phyloP scores from a whole-genome alignment of 2,113 vertebrate genomes.

The Amphiprion ocellaris region DNA sequence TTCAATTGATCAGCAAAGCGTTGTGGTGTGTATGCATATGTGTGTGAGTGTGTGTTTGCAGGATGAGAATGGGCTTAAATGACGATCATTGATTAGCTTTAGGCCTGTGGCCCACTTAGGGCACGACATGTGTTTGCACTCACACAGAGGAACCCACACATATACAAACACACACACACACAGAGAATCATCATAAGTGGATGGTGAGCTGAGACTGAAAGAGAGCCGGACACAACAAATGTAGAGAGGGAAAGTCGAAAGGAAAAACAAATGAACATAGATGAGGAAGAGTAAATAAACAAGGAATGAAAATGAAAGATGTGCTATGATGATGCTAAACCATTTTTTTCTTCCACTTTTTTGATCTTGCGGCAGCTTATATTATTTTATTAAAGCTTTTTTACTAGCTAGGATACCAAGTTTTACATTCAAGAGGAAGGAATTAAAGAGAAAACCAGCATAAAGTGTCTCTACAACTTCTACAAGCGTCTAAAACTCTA shows the following conservation, averaged over 20 bases:
- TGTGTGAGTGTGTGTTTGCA: slow-evolving; percentile 29
- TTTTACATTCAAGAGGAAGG: no score
- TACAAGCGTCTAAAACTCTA: no score
- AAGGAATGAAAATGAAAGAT: not conserved
- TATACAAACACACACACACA: not conserved
- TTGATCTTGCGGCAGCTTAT: not conserved
- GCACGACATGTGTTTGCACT: slow-evolving; percentile 75
- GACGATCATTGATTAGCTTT: slow-evolving; percentile 81
- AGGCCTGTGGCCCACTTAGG: slow-evolving; percentile 80
- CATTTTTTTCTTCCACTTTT: not conserved
- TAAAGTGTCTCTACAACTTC: no score
- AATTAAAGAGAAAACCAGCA: no score
- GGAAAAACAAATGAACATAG: slow-evolving; percentile 4
- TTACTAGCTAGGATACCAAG: no score
- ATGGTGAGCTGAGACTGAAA: slow-evolving; percentile 30
- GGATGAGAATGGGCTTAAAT: slow-evolving; percentile 81
- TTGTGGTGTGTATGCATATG: slow-evolving; percentile 48
- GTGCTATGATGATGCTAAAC: no score
- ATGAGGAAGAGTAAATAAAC: not conserved
- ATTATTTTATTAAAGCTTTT: not conserved
- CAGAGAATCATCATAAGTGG: slow-evolving; percentile 43
- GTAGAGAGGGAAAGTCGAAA: not conserved
- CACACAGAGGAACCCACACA: slow-evolving; percentile 59
- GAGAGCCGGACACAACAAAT: slow-evolving; percentile 14
- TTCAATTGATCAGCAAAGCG: slow-evolving; percentile 82